Evolutionary conservation across 2,888 invertebrate species (phyloP).

Genomic region (Tribolium freemani): DNA sequence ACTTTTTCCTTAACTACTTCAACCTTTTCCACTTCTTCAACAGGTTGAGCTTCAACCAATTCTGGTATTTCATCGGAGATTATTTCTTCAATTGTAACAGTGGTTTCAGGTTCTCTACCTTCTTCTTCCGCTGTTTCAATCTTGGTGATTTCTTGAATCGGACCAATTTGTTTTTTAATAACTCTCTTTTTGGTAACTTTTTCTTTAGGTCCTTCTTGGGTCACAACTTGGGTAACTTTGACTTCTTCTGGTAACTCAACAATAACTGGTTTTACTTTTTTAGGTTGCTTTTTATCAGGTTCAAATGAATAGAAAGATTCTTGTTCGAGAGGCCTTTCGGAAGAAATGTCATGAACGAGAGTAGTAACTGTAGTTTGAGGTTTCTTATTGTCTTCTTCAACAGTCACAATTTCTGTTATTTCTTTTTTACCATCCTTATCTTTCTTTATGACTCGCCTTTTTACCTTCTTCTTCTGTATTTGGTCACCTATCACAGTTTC

Average conservation of each 20-base stretch:
- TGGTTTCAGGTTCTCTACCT: slow-evolving; percentile 61
- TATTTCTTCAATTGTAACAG: slow-evolving; percentile 56
- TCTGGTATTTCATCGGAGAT: slow-evolving; percentile 51
- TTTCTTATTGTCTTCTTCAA: slow-evolving; percentile 41
- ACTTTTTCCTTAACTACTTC: slow-evolving; percentile 59
- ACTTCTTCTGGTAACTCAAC: slow-evolving; percentile 58
- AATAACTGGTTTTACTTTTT: slow-evolving; percentile 44
- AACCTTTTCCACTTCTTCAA: slow-evolving; percentile 58
- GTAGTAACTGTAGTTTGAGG: slow-evolving; percentile 38
- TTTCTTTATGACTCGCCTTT: slow-evolving; percentile 69
- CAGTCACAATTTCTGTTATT: slow-evolving; percentile 62
- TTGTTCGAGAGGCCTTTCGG: slow-evolving; percentile 65
- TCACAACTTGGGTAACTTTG: slow-evolving; percentile 45
- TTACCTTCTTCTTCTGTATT: slow-evolving; percentile 63
- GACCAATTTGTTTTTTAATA: slow-evolving; percentile 61
- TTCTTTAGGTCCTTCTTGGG: slow-evolving; percentile 51
- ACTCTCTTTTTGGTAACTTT: slow-evolving; percentile 57
- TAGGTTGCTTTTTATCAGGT: slow-evolving; percentile 37
- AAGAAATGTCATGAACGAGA: slow-evolving; percentile 29
- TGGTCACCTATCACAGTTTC: slow-evolving; percentile 50
- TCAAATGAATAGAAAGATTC: slow-evolving; percentile 52
- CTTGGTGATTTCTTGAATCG: slow-evolving; percentile 61
- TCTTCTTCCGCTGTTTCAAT: slow-evolving; percentile 70
- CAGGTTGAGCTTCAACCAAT: slow-evolving; percentile 52
- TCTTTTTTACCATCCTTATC: slow-evolving; percentile 61